A percentile compares a stretch with the other conserved stretches of the same genome.
phyloP scores from a whole-genome alignment of 2,888 invertebrate species.

The Trissolcus japonicus region DNA sequence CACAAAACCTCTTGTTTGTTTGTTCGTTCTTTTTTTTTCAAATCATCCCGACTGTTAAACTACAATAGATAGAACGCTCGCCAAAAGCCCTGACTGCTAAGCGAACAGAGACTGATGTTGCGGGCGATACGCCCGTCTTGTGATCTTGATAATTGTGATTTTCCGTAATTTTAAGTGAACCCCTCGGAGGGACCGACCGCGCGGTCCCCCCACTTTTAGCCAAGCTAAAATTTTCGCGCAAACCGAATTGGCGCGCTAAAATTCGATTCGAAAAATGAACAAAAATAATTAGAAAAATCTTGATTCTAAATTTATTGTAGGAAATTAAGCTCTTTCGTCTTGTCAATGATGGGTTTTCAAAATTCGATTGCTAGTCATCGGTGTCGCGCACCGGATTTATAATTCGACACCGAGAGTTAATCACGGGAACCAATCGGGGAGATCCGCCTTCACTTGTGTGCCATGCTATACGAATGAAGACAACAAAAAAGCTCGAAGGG shows the following conservation, averaged over 20 bases:
- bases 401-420: constrained; percentile 12
- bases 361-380: constrained; percentile 56
- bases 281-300: constrained; percentile 4
- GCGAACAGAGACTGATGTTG: background rate
- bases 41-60: constrained; percentile 1
- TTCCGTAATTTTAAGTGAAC: constrained; percentile 48
- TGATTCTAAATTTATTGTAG: too few species aligned
- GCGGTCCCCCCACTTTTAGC: constrained; percentile 28
- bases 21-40: background rate
- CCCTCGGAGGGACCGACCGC: constrained; percentile 8
- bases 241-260: constrained; percentile 6
- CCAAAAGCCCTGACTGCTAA: background rate
- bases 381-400: constrained; percentile 31
- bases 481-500: background rate
- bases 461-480: constrained; percentile 8
- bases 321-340: too few species aligned
- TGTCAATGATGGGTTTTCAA: constrained; percentile 22
- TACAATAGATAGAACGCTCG: background rate
- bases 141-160: constrained; percentile 51
- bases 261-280: background rate
- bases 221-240: constrained; percentile 33
- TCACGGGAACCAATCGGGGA: constrained; percentile 13
- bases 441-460: constrained; percentile 40
- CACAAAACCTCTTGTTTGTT: background rate
- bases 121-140: constrained; percentile 21